Evolutionary conservation across 2,113 vertebrate species (phyloP).

Genomic region (Nibea coibor): DNA sequence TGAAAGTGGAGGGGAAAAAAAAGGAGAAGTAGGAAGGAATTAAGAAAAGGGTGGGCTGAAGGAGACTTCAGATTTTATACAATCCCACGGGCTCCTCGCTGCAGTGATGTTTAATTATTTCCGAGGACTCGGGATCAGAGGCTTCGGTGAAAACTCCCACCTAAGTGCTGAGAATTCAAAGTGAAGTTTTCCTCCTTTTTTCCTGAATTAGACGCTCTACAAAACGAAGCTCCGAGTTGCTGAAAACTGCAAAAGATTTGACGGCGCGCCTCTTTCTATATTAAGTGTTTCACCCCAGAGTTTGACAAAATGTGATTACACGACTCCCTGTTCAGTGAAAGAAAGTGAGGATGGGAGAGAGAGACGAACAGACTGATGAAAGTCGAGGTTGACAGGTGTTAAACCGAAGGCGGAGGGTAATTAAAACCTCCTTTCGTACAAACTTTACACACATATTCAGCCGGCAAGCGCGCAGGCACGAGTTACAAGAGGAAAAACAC

Average conservation of each 20-base stretch:
- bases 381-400: not conserved
- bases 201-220: conserved; percentile 17
- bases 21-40: conserved; percentile 22
- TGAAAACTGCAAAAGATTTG: not conserved
- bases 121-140: conserved; percentile 37
- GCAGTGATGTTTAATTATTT: conserved; percentile 61
- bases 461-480: conserved; percentile 18
- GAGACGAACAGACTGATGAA: not conserved
- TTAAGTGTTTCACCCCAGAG: not conserved
- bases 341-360: not conserved
- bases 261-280: not conserved
- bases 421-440: conserved; percentile 13
- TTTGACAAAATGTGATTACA: not conserved
- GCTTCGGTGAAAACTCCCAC: conserved; percentile 43
- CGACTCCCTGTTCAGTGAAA: not conserved
- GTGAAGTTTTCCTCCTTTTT: conserved; percentile 28
- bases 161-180: conserved; percentile 16
- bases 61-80: conserved; percentile 12
- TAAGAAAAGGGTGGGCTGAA: conserved; percentile 29
- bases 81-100: conserved; percentile 26
- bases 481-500: conserved; percentile 4
- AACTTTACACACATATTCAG: conserved; percentile 28
- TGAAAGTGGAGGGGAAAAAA: not conserved
- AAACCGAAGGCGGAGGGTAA: not conserved
- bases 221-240: conserved; percentile 4